Conservation (phyloP, 2,113 vertebrate species). For the Neolamprologus variostigma region DNA sequence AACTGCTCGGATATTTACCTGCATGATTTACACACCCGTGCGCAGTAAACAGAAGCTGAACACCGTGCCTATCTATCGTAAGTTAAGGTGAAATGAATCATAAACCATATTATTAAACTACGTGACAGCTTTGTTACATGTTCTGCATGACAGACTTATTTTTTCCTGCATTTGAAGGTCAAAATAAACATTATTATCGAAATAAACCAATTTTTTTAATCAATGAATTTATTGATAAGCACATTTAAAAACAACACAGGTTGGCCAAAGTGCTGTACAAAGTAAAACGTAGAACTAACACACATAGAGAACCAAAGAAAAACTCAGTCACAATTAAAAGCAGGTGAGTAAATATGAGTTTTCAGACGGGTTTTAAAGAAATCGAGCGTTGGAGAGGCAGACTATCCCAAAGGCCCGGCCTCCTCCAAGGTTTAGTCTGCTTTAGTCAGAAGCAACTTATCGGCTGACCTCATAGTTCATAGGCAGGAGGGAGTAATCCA, state of each 20-base stretch:
- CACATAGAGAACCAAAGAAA: fast-evolving
- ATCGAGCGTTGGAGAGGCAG: neutral
- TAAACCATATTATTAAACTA: neutral
- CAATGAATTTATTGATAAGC: fast-evolving
- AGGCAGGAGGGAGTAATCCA: fast-evolving
- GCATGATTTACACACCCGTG: fast-evolving
- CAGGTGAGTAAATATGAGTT: neutral
- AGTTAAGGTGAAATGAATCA: neutral
- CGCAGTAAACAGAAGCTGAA: neutral
- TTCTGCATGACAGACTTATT: fast-evolving
- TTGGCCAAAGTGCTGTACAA: neutral
- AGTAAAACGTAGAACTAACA: fast-evolving
- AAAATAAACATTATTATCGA: fast-evolving
- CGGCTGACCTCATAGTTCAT: fast-evolving
- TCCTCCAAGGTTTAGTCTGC: neutral
- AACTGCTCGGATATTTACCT: neutral
- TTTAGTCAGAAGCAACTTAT: fast-evolving
- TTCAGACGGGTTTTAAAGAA: neutral
- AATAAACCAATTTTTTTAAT: neutral
- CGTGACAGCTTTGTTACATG: neutral
- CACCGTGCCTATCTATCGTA: no score
- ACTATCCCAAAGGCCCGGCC: neutral
- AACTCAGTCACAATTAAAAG: neutral
- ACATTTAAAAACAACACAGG: neutral
- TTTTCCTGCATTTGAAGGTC: neutral